These are phyloP conservation scores for Magallana gigas DNA, from an alignment of 1,140 invertebrate genomes.

Conservation along the genomic window DNA sequence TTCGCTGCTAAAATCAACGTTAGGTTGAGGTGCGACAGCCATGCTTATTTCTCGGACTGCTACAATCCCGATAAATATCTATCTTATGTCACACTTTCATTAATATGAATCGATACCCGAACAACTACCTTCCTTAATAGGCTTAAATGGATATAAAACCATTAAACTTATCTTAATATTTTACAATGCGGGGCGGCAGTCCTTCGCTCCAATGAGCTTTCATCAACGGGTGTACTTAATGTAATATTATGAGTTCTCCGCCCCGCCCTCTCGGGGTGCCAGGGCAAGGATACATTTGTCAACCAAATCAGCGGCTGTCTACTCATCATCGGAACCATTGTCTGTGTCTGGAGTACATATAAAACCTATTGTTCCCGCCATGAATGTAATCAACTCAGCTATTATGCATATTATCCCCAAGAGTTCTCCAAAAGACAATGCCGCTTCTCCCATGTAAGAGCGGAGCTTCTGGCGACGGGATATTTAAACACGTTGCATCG, in stretches of 20 bases:
- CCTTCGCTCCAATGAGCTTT: constrained; percentile 22
- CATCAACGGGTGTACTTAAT: neutral
- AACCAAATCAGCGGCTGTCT: neutral
- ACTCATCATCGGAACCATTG: neutral
- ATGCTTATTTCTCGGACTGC: constrained; percentile 3
- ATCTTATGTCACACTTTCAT: constrained; percentile 16
- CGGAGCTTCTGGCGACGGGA: neutral
- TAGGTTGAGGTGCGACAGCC: constrained; percentile 39
- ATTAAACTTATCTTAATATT: neutral
- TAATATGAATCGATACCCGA: constrained; percentile 6
- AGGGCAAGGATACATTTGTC: neutral
- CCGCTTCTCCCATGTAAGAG: neutral
- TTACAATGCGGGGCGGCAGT: neutral
- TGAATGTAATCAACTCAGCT: constrained; percentile 9
- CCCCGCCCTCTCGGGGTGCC: neutral
- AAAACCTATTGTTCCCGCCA: neutral
- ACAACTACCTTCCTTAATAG: constrained; percentile 7
- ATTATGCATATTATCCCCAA: neutral
- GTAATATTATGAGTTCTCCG: neutral
- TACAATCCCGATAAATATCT: neutral
- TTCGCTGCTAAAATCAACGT: constrained; percentile 14
- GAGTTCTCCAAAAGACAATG: constrained; percentile 14
- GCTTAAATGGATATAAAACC: constrained; percentile 21
- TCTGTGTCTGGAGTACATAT: neutral
- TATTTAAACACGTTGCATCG: constrained; percentile 22